Evolutionary conservation across 2,888 invertebrate species (phyloP).

Genomic region (Pseudococcus longispinus): DNA sequence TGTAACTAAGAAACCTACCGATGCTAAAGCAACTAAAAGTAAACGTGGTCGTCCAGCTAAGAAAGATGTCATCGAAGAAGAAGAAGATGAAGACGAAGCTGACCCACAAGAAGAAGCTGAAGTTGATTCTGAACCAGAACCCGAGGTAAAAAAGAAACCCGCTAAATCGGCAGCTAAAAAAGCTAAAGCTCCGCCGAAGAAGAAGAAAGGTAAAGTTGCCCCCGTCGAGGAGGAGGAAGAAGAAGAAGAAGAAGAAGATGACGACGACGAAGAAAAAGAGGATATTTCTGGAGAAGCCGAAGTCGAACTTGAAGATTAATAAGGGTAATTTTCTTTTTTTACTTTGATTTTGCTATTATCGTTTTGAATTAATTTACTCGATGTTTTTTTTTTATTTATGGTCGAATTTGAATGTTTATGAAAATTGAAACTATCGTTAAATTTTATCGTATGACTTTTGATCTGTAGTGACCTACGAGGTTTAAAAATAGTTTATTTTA

Average conservation of each 20-base stretch:
- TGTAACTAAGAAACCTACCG: background rate
- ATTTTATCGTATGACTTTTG: background rate
- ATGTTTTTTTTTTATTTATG: no score
- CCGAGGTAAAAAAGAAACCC: constrained; percentile 22
- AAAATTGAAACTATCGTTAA: background rate
- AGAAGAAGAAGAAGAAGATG: background rate
- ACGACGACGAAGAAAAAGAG: background rate
- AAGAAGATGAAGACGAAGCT: background rate
- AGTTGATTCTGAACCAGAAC: background rate
- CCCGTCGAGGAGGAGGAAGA: background rate
- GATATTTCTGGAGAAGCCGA: background rate
- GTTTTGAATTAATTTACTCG: no score
- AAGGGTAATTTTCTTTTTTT: background rate
- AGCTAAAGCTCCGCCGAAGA: constrained; percentile 1
- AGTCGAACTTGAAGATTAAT: background rate
- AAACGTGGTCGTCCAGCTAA: constrained; percentile 32
- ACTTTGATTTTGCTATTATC: no score
- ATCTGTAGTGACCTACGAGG: background rate
- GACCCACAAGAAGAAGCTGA: constrained; percentile 18
- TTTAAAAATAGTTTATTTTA: background rate
- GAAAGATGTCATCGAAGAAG: background rate
- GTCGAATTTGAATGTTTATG: background rate
- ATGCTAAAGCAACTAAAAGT: background rate
- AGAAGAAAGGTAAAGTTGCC: background rate
- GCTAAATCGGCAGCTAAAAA: background rate